Percentiles rank a stretch among this genome's conserved stretches.
phyloP scores from a whole-genome alignment of 1,140 invertebrate species.

The Vollenhovia emeryi region DNA sequence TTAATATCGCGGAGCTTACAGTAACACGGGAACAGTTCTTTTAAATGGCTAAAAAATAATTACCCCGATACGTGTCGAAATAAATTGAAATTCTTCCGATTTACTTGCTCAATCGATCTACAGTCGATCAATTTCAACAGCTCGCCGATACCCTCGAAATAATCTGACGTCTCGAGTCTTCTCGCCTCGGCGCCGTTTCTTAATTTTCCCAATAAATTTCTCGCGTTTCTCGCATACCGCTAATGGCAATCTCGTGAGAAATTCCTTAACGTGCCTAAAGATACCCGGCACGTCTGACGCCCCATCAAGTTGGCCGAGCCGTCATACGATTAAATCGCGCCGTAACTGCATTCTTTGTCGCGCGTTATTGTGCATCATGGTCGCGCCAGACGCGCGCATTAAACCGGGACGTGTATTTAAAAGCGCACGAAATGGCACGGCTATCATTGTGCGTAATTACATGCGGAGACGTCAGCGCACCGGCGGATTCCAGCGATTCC shows the following conservation, averaged over 20 bases:
- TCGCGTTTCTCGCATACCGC: conserved; percentile 1
- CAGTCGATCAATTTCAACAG: background rate
- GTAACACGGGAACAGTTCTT: background rate
- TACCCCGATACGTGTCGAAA: background rate
- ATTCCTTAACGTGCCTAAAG: conserved; percentile 65
- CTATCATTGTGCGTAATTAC: conserved; percentile 64
- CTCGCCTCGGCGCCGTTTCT: background rate
- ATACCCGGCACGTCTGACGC: conserved; percentile 50
- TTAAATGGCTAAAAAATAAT: background rate
- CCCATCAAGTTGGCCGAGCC: conserved; percentile 19
- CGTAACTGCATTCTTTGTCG: conserved; percentile 70
- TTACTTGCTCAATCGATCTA: background rate
- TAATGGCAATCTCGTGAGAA: conserved; percentile 49
- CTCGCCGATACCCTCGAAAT: background rate
- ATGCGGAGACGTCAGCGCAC: conserved; percentile 42
- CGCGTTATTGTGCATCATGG: conserved; percentile 64
- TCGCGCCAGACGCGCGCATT: conserved; percentile 53
- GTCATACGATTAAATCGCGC: conserved; percentile 66
- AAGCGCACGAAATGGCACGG: conserved; percentile 63
- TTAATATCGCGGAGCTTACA: background rate
- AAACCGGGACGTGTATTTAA: conserved; percentile 70
- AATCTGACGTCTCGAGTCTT: background rate
- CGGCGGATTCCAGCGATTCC: conserved; percentile 67
- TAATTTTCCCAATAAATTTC: conserved; percentile 40
- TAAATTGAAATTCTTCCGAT: background rate